A percentile compares a stretch with the other conserved stretches of the same genome.
Conservation (phyloP, 2,113 vertebrate genomes). For the Microcebus lehilahytsara region DNA sequence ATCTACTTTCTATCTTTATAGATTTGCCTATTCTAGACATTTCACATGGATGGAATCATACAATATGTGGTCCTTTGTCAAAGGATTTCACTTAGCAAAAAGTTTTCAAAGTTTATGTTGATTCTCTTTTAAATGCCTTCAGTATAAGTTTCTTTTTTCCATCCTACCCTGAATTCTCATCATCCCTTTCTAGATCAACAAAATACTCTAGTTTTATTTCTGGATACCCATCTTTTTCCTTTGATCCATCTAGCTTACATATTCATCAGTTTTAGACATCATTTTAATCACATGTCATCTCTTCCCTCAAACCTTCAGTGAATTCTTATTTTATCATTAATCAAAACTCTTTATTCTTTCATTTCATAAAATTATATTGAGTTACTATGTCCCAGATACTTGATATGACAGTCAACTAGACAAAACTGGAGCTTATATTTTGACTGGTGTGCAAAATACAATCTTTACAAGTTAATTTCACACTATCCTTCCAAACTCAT, state of each 20-base stretch:
- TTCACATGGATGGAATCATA: background rate
- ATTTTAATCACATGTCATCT: background rate
- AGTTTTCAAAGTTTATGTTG: background rate
- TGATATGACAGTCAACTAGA: background rate
- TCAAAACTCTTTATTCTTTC: background rate
- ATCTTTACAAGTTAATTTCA: background rate
- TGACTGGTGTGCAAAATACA: background rate
- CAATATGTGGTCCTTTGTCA: background rate
- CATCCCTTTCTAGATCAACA: background rate
- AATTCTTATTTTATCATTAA: slow-evolving; percentile 38
- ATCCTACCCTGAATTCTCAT: background rate
- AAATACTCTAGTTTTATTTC: slow-evolving; percentile 22
- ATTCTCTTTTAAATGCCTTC: background rate
- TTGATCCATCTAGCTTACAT: background rate
- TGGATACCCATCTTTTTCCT: background rate
- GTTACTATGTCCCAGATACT: background rate
- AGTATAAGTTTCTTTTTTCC: background rate
- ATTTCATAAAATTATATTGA: background rate
- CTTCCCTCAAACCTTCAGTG: background rate
- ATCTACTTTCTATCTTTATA: background rate
- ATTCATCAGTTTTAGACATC: background rate
- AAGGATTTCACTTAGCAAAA: background rate
- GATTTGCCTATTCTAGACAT: background rate
- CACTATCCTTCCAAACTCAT: background rate
- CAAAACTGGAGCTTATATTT: background rate